Percentiles rank a stretch among this genome's conserved stretches.
phyloP scores from a whole-genome alignment of 1,140 invertebrate species.

The Chrysomallon squamiferum region DNA sequence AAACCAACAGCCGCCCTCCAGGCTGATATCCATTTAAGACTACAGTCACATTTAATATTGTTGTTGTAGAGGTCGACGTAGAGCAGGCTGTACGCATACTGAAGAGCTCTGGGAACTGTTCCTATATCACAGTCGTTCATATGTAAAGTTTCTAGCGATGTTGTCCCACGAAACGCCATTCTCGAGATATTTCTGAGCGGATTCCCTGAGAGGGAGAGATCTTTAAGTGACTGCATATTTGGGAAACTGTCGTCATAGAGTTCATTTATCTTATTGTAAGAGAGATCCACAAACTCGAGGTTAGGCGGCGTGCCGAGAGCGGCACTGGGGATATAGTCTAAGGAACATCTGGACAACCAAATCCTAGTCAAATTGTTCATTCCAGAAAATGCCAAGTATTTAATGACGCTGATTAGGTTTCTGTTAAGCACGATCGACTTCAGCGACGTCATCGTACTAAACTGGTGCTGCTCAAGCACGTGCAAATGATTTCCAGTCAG shows the following conservation, averaged over 20 bases:
- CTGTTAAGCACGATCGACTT: slow-evolving; percentile 13
- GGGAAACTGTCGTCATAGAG: slow-evolving; percentile 11
- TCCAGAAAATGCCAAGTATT: slow-evolving; percentile 6
- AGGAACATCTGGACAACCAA: slow-evolving; percentile 1
- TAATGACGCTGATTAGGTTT: slow-evolving; percentile 11
- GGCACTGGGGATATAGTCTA: slow-evolving; percentile 3
- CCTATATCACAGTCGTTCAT: slow-evolving; percentile 3
- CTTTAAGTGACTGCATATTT: neutral
- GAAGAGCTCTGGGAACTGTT: slow-evolving; percentile 1
- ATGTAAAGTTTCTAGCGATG: neutral
- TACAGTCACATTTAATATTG: slow-evolving; percentile 11
- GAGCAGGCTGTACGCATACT: slow-evolving; percentile 6
- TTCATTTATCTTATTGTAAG: slow-evolving; percentile 9
- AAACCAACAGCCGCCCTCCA: slow-evolving; percentile 12
- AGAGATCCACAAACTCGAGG: slow-evolving; percentile 8
- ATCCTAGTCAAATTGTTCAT: slow-evolving; percentile 2
- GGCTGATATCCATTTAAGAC: slow-evolving; percentile 6
- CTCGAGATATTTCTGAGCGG: slow-evolving; percentile 4
- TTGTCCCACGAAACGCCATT: slow-evolving; percentile 10
- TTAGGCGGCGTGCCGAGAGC: neutral
- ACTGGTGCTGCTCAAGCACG: slow-evolving; percentile 12
- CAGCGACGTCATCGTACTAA: slow-evolving; percentile 1
- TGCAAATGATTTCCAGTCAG: slow-evolving; percentile 14
- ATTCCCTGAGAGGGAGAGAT: slow-evolving; percentile 14
- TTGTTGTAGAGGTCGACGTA: slow-evolving; percentile 10